Conservation (phyloP, 2,797 vertebrate species). For the Corythornis leucogaster region DNA sequence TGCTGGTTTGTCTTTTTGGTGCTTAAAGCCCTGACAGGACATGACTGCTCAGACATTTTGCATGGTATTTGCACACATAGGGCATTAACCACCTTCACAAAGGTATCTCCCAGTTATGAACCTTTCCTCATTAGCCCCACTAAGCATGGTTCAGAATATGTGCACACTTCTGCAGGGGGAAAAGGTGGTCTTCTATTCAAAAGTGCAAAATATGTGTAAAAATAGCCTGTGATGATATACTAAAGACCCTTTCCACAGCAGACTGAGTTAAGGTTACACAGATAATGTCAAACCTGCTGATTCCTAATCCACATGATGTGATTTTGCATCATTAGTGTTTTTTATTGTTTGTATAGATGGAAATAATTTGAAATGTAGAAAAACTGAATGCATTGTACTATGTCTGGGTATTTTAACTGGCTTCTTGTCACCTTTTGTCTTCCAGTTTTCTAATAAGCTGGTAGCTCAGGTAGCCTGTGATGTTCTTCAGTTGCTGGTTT, state of each 20-base stretch:
- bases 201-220: background rate
- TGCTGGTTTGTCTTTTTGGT: background rate
- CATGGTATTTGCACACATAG: rapidly evolving
- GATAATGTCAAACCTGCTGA: background rate
- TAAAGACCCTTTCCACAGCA: background rate
- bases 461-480: slow-evolving; percentile 96
- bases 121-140: background rate
- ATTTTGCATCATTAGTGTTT: rapidly evolving
- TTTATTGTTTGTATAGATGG: background rate
- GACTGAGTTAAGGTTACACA: rapidly evolving
- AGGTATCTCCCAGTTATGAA: background rate
- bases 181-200: background rate
- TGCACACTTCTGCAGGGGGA: background rate
- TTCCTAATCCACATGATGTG: background rate
- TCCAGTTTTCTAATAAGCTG: slow-evolving; percentile 92
- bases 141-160: background rate
- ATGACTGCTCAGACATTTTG: background rate
- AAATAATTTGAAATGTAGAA: background rate
- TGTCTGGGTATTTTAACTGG: background rate
- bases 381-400: background rate
- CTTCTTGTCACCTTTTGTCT: slow-evolving; percentile 15
- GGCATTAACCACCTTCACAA: background rate
- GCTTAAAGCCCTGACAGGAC: background rate
- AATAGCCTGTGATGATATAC: background rate
- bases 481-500: slow-evolving; percentile 92